Evolutionary conservation across 2,113 vertebrate genomes (phyloP).

Genomic region (Melospiza melodia): DNA sequence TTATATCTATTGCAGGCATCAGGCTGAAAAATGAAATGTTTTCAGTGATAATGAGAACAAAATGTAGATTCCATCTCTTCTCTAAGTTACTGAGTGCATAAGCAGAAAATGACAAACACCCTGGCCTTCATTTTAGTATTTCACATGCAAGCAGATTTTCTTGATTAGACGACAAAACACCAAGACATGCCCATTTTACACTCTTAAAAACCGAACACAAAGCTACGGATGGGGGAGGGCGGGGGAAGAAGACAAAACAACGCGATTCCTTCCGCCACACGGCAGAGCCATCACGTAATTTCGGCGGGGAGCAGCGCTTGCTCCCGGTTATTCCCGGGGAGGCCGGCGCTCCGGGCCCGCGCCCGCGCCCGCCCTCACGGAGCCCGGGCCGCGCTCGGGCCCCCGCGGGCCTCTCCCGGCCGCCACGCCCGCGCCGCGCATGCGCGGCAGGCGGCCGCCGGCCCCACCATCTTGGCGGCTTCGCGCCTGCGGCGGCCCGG

Average conservation of each 20-base stretch:
- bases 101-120: slow-evolving; percentile 7
- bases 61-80: background rate
- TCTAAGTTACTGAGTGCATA: background rate
- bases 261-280: background rate
- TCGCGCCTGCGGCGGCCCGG: background rate
- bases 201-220: background rate
- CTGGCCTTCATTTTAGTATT: slow-evolving; percentile 13
- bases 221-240: too few relatives aligned
- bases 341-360: too few relatives aligned
- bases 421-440: accelerated
- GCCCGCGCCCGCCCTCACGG: background rate
- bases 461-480: background rate
- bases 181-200: background rate
- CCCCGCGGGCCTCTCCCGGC: accelerated
- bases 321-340: background rate
- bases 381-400: accelerated
- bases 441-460: background rate
- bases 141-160: background rate
- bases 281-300: background rate
- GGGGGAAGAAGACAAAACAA: background rate
- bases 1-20: background rate
- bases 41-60: slow-evolving; percentile 4
- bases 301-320: background rate
- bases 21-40: background rate
- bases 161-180: background rate